A percentile compares a stretch with the other conserved stretches of the same genome.
These are phyloP conservation scores for Silurus glanis DNA, from an alignment of 2,113 vertebrate species.

Conservation along the genomic window DNA sequence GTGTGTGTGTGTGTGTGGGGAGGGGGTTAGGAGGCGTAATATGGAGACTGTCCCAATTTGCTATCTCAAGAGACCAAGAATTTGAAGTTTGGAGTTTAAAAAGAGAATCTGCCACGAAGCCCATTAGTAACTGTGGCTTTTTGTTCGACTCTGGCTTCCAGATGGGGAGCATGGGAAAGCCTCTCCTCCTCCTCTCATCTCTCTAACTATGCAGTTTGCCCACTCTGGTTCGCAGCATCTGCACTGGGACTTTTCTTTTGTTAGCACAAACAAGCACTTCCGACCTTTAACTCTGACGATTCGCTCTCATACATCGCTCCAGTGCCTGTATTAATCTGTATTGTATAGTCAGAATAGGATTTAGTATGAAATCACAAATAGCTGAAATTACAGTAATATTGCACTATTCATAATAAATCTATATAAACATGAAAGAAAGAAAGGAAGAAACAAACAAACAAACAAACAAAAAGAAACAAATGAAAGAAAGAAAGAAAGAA, in stretches of 20 bases:
- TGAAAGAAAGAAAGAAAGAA: neutral
- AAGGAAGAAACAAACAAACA: neutral
- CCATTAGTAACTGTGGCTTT: constrained; percentile 21
- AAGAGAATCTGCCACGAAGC: constrained; percentile 19
- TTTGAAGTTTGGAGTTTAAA: constrained; percentile 27
- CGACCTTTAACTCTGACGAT: neutral
- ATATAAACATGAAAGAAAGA: no score
- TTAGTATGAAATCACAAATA: neutral
- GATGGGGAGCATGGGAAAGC: constrained; percentile 41
- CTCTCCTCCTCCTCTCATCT: constrained; percentile 1
- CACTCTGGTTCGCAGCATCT: constrained; percentile 4
- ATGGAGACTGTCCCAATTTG: constrained; percentile 26
- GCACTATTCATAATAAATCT: no score
- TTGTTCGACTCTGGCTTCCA: constrained; percentile 1
- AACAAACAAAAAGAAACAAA: no score
- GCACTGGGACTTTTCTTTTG: neutral
- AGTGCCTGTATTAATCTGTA: neutral
- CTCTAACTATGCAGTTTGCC: neutral
- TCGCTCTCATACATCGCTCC: neutral
- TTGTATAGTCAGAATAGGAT: neutral
- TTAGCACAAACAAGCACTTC: neutral
- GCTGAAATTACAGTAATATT: no score
- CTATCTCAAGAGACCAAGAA: constrained; percentile 32
- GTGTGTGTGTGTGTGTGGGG: neutral
- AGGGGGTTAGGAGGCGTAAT: neutral